phyloP scores from a whole-genome alignment of 2,113 vertebrate genomes.

The Camelus bactrianus region DNA sequence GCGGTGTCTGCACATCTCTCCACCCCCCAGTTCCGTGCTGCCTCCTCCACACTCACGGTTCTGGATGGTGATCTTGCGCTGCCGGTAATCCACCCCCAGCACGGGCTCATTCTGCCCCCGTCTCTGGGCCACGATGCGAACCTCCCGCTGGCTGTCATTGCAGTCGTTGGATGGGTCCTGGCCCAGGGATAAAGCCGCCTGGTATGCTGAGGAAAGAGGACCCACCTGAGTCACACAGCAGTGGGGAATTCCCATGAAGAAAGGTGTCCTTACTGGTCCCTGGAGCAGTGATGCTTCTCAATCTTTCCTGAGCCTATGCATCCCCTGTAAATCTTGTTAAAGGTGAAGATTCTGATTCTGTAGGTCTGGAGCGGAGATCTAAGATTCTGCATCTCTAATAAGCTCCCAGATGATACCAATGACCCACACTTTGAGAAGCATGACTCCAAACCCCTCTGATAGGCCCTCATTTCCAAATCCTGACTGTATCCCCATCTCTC shows the following conservation, averaged over 20 bases:
- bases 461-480: not conserved
- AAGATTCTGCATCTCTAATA: not conserved
- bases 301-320: not conserved
- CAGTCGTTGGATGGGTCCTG: slow-evolving; percentile 96
- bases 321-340: not conserved
- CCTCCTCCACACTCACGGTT: slow-evolving; percentile 90
- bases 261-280: not conserved
- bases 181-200: slow-evolving; percentile 91
- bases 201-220: slow-evolving; percentile 89
- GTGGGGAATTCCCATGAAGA: not conserved
- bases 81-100: slow-evolving; percentile 93
- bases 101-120: slow-evolving; percentile 90
- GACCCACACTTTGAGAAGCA: not conserved
- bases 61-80: slow-evolving; percentile 95
- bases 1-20: not conserved
- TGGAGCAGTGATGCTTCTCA: not conserved
- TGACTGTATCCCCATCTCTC: not conserved
- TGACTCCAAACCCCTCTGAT: not conserved
- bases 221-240: not conserved
- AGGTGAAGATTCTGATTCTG: not conserved
- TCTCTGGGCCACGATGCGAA: slow-evolving; percentile 94
- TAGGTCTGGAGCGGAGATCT: not conserved
- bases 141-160: slow-evolving; percentile 92
- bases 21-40: not conserved
- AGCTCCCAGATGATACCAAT: not conserved